Evolutionary conservation across 2,888 invertebrate species (phyloP), one percentile per base, ranked within the genome.

Genomic region (Hydriomena furcata): DNA sequence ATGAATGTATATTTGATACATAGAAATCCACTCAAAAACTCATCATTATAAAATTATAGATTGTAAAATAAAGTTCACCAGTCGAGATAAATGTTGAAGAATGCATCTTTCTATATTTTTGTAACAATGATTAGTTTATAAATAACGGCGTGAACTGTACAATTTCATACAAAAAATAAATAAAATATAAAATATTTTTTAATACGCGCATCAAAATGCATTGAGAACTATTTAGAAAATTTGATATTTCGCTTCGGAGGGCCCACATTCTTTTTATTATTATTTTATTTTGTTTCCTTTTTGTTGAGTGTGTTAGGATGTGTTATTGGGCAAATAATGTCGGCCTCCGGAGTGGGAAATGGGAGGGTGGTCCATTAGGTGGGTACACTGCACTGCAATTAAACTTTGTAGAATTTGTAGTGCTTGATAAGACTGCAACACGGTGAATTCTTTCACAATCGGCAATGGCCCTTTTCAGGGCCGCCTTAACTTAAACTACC

Each of bases 151-250:
- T 7, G 25, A 49, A 50, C 37, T 57, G 52, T 54, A 55, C 52
- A 53, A 54, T 55, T 55, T 50, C 53, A 52, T 21, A 41, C 24
- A 32, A 41, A 52, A 34, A 47, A 36, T 41, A n/a, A n/a, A 41
- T 46, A 44, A 38, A 48, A 52, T 46, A 54, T 30, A 50, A 54
- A 46, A 52, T 56, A 55, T 53, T 52, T 55, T 51, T 52, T 34
- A 51, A 52, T 37, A 49, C 24, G 37, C 44, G 35, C 45, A 52
- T 52, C 41, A 43, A 40, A 52, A 43, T 47, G 52, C 44, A 40
- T 52, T 37, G 42, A 42, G 17, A 49, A 21, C 28, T 35, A 24
- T 49, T 36, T 37, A 25, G 31, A 28, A 43, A 49, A 24, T 40
- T 43, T 38, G 46, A 48, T 47, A 38, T 35, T 27, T 47, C 36